Evolutionary conservation across 2,888 invertebrate genomes (phyloP), one percentile per base, ranked within the genome.

Genomic region (Acronicta aceris): DNA sequence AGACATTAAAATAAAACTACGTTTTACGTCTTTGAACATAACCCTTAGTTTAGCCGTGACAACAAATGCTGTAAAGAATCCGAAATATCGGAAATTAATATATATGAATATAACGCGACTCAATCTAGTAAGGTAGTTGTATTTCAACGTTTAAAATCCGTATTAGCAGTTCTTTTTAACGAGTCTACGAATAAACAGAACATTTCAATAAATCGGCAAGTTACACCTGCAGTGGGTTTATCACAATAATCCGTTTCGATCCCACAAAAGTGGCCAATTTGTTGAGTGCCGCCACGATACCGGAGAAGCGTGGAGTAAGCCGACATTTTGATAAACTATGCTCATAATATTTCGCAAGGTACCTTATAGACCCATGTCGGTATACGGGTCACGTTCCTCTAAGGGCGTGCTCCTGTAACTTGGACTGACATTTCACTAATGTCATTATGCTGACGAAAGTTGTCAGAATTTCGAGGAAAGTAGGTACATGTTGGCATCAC

Each of bases 261-360:
- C 81, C 78, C 71, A 77, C 80, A 81, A 83, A 86, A 86, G 86
- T 81, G 84, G 81, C 74, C 87, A 89, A 91, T 90, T 90, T 90
- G 89, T 88, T 83, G 82, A 83, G 87, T 85, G 82, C 83, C 79
- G 74, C 78, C 79, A 78, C 76, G 82, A 83, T 85, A 84, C 76
- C 80, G 66, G 79, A 80, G 81, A 78, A 76, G 81, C 82, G 81
- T 78, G 48, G 58, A 82, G 75, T 79, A 81, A 83, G 79, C 81
- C 81, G 88, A 83, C 87, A 79, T 84, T 89, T 90, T 90, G 89
- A 90, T 89, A 90, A 89, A 90, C 90, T 89, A 86, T 83, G 78
- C 78, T 82, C 86, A 84, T 89, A 89, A 90, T 87, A 86, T 87
- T 85, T 82, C 75, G 73, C 80, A 80, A 63, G 79, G 50, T 61